Conservation (phyloP, 2,797 vertebrate species). For the Podarcis lilfordi region DNA sequence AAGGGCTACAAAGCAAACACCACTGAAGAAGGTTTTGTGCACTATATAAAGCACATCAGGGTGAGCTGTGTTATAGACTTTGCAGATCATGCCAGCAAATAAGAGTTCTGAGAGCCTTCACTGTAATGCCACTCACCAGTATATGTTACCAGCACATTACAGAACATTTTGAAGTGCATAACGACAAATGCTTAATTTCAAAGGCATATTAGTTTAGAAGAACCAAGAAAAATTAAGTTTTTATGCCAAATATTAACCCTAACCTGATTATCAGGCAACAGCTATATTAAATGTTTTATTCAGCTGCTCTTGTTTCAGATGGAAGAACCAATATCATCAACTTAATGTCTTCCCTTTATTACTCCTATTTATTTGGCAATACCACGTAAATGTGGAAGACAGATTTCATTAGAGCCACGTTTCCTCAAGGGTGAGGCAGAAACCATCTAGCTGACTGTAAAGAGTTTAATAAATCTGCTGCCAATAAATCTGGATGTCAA, state of each 20-base stretch:
- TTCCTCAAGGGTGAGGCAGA: not conserved
- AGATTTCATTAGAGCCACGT: conserved; percentile 1
- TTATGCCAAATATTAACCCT: not conserved
- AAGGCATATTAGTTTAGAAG: not conserved
- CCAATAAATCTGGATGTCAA: not conserved
- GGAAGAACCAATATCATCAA: not conserved
- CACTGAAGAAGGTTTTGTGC: not conserved
- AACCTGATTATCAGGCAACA: not conserved
- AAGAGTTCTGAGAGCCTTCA: not conserved
- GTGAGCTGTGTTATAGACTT: not conserved
- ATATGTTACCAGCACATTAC: not conserved
- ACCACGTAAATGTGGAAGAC: not conserved
- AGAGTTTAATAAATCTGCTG: not conserved
- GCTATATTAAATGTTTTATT: not conserved
- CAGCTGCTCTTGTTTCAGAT: not conserved
- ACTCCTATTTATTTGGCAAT: not conserved
- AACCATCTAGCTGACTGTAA: not conserved
- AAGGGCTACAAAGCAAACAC: not conserved
- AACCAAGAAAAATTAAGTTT: not conserved
- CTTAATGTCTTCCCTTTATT: not conserved
- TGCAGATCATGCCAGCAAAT: not conserved
- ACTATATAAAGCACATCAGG: not conserved
- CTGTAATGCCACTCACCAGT: not conserved
- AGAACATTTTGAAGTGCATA: not conserved
- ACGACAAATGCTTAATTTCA: not conserved